Evolutionary conservation across 2,888 invertebrate genomes (phyloP), one percentile per base, ranked within the genome.

Genomic region (Drosophila merina): DNA sequence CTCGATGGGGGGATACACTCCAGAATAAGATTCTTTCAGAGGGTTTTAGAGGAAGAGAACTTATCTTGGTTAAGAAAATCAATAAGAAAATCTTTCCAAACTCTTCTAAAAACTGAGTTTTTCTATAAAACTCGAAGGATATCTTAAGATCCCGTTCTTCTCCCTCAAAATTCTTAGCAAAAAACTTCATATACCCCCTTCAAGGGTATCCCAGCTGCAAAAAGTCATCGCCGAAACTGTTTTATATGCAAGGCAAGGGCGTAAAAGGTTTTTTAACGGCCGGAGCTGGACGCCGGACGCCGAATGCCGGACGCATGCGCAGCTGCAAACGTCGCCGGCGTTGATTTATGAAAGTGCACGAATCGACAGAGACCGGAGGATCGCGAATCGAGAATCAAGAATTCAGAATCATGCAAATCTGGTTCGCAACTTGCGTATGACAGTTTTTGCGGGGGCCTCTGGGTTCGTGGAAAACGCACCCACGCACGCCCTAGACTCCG

Each of bases 311-410:
- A 81, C 88, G 88, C 83, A 82, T 85, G 83, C 77, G 83, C 88
- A 88, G 83, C 83, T 84, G 83, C 83, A 88, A 88, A 86, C 71
- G 74, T 76, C 70, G 75, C 73, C 77, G 69, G 77, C 76, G 74
- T 88, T 88, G 86, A 86, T 86, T 86, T 88, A 86, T 86, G 88
- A 86, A 86, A 88, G 86, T 88, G 88, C 85, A 88, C 84, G 85
- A 74, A 68, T 50, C 12, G 55, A 60, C 44, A 33, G 14, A 14
- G 42, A 59, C 12, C 33, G n/a, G 48, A 38, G 30, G 52, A 48
- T 59, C 47, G 42, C 12, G 36, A n/a, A 36, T 42, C 14, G 14
- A n/a, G 40, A 10, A 33, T 33, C 44, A 20, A 49, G 42, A 31
- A 31, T 14, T 38, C 14, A 31, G 44, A 66, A 50, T 69, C 76